Conservation (phyloP, 2,113 vertebrate species). For the Bungarus multicinctus region DNA sequence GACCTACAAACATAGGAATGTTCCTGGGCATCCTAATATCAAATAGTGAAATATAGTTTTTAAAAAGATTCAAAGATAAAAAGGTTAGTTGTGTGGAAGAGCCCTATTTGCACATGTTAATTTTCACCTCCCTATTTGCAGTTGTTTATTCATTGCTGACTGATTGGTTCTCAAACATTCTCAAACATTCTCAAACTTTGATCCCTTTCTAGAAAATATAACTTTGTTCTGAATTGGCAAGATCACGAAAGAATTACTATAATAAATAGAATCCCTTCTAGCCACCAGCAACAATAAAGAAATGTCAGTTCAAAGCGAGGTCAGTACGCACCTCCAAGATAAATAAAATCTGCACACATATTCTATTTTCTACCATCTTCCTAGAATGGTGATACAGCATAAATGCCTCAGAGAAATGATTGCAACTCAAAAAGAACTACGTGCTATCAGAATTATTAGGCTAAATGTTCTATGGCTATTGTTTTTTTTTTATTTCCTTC, state of each 20-base stretch:
- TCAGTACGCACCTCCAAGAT: slow-evolving; percentile 52
- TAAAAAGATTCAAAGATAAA: neutral
- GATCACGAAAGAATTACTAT: slow-evolving; percentile 17
- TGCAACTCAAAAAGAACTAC: slow-evolving; percentile 14
- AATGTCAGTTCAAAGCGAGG: slow-evolving; percentile 58
- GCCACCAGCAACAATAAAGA: slow-evolving; percentile 25
- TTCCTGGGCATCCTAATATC: neutral
- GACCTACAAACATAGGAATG: neutral
- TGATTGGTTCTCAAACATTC: neutral
- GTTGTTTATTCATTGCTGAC: slow-evolving; percentile 5
- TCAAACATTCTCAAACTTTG: slow-evolving; percentile 1
- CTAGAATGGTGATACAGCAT: slow-evolving; percentile 29
- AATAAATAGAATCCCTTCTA: slow-evolving; percentile 26
- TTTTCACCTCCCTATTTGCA: slow-evolving; percentile 20
- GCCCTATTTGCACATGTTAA: slow-evolving; percentile 23
- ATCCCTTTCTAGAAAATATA: neutral
- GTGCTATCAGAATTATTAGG: neutral
- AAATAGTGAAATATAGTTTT: neutral
- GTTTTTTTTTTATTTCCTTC: neutral
- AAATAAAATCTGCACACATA: slow-evolving; percentile 60
- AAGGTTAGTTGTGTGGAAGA: neutral
- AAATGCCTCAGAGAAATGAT: slow-evolving; percentile 24
- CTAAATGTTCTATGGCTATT: neutral
- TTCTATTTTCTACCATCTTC: slow-evolving; percentile 43
- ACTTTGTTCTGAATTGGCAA: neutral